These are phyloP conservation scores for Ptychoptera albimana DNA, from an alignment of 2,888 invertebrate genomes.

Conservation along the genomic window DNA sequence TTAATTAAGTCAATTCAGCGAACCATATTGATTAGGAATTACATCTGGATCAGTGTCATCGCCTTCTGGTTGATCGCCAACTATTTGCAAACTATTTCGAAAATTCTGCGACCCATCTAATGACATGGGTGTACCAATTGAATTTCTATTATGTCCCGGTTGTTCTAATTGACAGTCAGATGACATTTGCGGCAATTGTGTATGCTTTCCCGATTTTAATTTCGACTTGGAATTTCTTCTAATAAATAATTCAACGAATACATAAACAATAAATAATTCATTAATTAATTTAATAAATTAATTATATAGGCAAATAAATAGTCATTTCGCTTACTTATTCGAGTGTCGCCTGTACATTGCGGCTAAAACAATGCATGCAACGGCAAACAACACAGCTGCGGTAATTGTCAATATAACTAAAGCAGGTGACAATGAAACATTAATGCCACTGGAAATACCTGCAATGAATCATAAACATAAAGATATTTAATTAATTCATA, in stretches of 20 bases:
- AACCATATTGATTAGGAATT: constrained; percentile 77
- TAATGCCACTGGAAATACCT: constrained; percentile 46
- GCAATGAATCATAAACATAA: constrained; percentile 15
- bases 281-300: neutral
- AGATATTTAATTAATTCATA: constrained; percentile 1
- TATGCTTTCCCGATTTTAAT: constrained; percentile 31
- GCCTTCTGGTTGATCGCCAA: constrained; percentile 27
- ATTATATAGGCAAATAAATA: neutral
- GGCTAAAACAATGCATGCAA: constrained; percentile 59
- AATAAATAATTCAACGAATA: constrained; percentile 7
- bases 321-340: neutral
- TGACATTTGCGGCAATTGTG: constrained; percentile 28
- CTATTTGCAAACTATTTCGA: constrained; percentile 31
- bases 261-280: neutral
- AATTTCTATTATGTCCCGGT: constrained; percentile 25
- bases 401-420: constrained; percentile 60
- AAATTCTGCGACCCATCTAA: constrained; percentile 11
- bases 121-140: constrained; percentile 15
- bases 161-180: constrained; percentile 31
- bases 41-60: constrained; percentile 72
- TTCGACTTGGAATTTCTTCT: constrained; percentile 27
- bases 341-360: constrained; percentile 41
- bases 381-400: constrained; percentile 57
- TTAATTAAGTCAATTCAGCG: constrained; percentile 20
- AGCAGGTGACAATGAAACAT: constrained; percentile 56